Base-by-base conservation (phyloP, 2,888 invertebrate species). In the Synergus japonicus region DNA sequence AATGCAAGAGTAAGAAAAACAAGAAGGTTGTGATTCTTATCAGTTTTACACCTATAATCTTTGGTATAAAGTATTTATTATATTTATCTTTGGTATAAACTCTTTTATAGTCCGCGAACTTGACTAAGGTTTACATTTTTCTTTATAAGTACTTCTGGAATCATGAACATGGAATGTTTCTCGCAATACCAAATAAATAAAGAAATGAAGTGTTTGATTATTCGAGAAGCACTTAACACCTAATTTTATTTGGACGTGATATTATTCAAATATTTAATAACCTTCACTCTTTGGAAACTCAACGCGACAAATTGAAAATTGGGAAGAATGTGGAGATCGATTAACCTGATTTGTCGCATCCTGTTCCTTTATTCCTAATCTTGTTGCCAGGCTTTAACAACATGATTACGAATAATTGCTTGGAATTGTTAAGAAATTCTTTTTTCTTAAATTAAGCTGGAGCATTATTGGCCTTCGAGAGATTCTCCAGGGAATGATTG, bases 401-500 rank as follows among this genome's bases (percentile, higher is more conserved):
- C 54, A 73, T 54, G 49, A 73, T 54, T 41, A 54, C 37, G 37
- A 73, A 73, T 37, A 69, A 43, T 18, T 44, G 10, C 43, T 43
- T 44, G 8, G 43, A 60, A 46, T 18, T 29, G 22, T 12, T 60
- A 29, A 37, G 13, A 60, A 1, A 60, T 60, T 12, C 13, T 60
- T 29, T 12, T 60, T 80, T 76, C 76, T 60, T 58, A 22, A 41
- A 81, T 87, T 91, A 92, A 86, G 90, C 92, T 77, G 91, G 88
- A 80, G 92, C 90, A 79, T 90, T 90, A 76, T 86, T 87, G 64
- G 89, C 87, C 81, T 87, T 89, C 37, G 85, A 85, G 41, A 90
- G 84, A 83, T 86, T 90, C 73, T 92, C 92, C 85, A 91, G 88
- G 86, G 97, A 96, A 63, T 97, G 97, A 93, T 98, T 97, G 13